Evolutionary conservation across 2,888 invertebrate species (phyloP), one percentile per base, ranked within the genome.

Genomic region (Piscicola geometra): DNA sequence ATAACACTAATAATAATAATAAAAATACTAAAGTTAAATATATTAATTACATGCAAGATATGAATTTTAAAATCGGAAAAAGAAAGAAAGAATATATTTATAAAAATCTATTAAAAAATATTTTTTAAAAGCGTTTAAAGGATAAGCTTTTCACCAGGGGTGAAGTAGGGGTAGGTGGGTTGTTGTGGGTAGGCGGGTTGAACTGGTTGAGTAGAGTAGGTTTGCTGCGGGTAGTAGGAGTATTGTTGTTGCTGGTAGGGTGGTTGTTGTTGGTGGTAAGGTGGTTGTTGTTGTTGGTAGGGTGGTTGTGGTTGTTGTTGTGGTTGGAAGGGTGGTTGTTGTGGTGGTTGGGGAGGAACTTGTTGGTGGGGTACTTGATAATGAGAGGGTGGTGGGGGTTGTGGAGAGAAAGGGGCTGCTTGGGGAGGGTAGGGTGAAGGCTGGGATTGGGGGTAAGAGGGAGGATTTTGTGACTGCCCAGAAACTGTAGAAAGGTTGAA

Each of bases 91-190:
- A n/a, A n/a, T n/a, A n/a, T n/a, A n/a, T n/a, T n/a, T n/a, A n/a
- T n/a, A n/a, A n/a, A n/a, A n/a, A n/a, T n/a, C n/a, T n/a, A n/a
- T n/a, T n/a, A n/a, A n/a, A n/a, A n/a, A n/a, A n/a, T n/a, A n/a
- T n/a, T n/a, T n/a, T n/a, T n/a, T n/a, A n/a, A n/a, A n/a, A n/a
- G n/a, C n/a, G n/a, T n/a, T n/a, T n/a, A n/a, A n/a, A n/a, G n/a
- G 35, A 25, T 33, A 68, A 68, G 33, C 18, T 68, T 1, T 25
- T 25, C 15, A 12, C 68, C 25, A 2, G 41, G 41, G 15, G 41
- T 41, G 41, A 9, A 41, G 41, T 68, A 66, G 25, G 75, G 75
- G 47, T 75, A 71, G 33, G 71, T 71, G 28, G 71, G 50, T 33
- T 71, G 71, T 25, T 71, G 71, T 0, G 71, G 73, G 5, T 68